Evolutionary conservation across 1,140 invertebrate genomes (phyloP).

Genomic region (Acromyrmex heyeri): DNA sequence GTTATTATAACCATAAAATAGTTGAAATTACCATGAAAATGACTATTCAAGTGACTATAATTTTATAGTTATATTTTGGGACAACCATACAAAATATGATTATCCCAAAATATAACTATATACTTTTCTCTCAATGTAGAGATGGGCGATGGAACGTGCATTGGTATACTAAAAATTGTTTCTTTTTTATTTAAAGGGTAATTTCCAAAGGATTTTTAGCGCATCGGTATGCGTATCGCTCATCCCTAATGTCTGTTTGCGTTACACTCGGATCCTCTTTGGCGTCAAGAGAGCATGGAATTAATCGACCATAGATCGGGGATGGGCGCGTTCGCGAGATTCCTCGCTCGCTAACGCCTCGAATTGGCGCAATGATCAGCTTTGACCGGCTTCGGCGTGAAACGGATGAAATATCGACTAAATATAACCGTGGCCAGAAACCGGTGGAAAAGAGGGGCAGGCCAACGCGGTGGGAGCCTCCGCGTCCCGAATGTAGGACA

Average conservation of each 20-base stretch:
- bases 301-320: slow-evolving; percentile 16
- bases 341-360: slow-evolving; percentile 39
- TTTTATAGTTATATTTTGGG: no score
- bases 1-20: no score
- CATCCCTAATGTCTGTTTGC: not conserved
- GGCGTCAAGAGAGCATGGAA: not conserved
- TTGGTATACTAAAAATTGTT: no score
- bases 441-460: slow-evolving; percentile 71
- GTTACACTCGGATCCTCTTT: not conserved
- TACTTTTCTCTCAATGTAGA: no score
- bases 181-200: no score
- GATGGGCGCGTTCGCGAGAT: slow-evolving; percentile 39
- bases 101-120: no score
- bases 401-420: slow-evolving; percentile 82
- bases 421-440: slow-evolving; percentile 80
- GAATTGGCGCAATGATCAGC: slow-evolving; percentile 77
- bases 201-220: no score
- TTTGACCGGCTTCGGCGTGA: slow-evolving; percentile 78
- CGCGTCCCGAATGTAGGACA: slow-evolving; percentile 81
- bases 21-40: no score
- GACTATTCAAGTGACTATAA: no score
- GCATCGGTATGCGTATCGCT: no score
- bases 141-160: no score
- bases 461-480: slow-evolving; percentile 65
- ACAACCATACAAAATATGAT: no score